Base-by-base conservation (phyloP, 2,888 invertebrate species). In the Dryobota labecula region DNA sequence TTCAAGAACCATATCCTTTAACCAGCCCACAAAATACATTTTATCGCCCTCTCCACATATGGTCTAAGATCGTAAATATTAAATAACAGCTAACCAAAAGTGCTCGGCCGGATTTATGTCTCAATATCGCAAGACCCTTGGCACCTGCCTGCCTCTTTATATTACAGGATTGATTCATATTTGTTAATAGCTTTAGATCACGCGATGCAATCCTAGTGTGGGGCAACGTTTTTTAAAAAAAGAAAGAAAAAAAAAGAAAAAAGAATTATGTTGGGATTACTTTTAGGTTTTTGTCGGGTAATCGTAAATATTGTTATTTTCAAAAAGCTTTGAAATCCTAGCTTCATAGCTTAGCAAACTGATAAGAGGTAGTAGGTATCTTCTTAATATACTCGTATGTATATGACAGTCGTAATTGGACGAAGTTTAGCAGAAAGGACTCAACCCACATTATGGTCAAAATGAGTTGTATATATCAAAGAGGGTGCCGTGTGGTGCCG, bases 91-190 rank as follows among this genome's bases (percentile, higher is more conserved):
- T 88, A 88, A 90, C 88, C 90, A 87, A 87, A 87, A 90, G 88
- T 88, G 88, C 79, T 84, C 58, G 71, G 70, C 74, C 78, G 89
- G 92, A 94, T 90, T 94, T 94, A 94, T 94, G 92, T 91, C 92
- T 94, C 91, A 94, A 94, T 94, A 94, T 92, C 87, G 87, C 85
- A 71, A 85, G 89, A 89, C 90, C 91, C 91, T 88, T 87, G 73
- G 71, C 75, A 78, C 79, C 82, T 82, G 88, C 88, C 90, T 89
- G 43, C 68, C 68, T 73, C 70, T 49, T 72, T 90, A 90, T 91
- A 88, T 86, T 86, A 80, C 70, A 80, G 85, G 87, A 90, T 92
- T 91, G 92, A 92, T 91, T 90, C 90, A 75, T 79, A 27, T 63
- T 41, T 87, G 89, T 86, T 91, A 90, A 92, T 90, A 86, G 88